phyloP scores from a whole-genome alignment of 1,140 invertebrate species.

The Galleria mellonella region DNA sequence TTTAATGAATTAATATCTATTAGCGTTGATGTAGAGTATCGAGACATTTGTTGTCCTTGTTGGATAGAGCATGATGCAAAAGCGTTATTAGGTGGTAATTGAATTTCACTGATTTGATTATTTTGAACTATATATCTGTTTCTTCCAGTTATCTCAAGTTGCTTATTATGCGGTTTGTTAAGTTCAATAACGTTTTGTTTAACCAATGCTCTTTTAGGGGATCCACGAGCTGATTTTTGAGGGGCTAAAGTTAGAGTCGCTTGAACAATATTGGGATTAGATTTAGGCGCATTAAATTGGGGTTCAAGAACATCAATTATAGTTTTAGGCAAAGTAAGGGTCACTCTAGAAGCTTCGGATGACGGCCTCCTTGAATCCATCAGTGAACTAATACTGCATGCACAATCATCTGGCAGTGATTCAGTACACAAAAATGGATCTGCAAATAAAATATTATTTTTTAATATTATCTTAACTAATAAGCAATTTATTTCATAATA shows the following conservation, averaged over 20 bases:
- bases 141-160: constrained; percentile 63
- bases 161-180: constrained; percentile 58
- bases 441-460: constrained; percentile 31
- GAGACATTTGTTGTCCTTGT: constrained; percentile 69
- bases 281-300: constrained; percentile 52
- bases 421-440: constrained; percentile 71
- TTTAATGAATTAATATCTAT: constrained; percentile 65
- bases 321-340: constrained; percentile 60
- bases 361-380: constrained; percentile 72
- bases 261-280: constrained; percentile 53
- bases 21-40: constrained; percentile 76
- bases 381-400: constrained; percentile 63
- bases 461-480: background rate
- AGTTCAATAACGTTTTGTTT: constrained; percentile 68
- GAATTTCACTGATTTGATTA: constrained; percentile 73
- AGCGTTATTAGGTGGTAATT: constrained; percentile 58
- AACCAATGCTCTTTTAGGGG: constrained; percentile 61
- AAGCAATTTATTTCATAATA: too few relatives aligned
- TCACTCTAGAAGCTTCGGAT: constrained; percentile 69
- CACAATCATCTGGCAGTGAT: constrained; percentile 57
- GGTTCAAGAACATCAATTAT: constrained; percentile 67
- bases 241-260: constrained; percentile 67
- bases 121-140: constrained; percentile 73
- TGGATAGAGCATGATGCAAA: constrained; percentile 64
- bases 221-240: constrained; percentile 59